These are phyloP conservation scores for Anguilla marmorata DNA, from an alignment of 2,797 vertebrate genomes.

Conservation along the genomic window DNA sequence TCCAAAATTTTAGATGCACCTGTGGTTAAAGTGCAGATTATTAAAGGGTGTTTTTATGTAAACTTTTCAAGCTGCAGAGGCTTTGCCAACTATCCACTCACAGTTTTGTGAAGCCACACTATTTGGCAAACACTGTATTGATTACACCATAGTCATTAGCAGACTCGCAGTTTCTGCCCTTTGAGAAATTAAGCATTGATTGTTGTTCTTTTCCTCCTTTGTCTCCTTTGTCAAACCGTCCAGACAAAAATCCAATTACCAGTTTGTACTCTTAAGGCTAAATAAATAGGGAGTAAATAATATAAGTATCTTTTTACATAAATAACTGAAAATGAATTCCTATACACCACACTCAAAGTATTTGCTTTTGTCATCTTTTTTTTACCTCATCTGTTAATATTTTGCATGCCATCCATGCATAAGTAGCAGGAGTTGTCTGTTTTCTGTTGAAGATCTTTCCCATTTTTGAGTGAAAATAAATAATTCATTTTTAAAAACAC, in stretches of 20 bases:
- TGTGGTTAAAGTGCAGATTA: too few species aligned
- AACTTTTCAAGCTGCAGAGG: neutral
- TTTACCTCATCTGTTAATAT: neutral
- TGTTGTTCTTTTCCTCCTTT: constrained; percentile 1
- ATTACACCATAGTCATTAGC: neutral
- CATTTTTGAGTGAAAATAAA: neutral
- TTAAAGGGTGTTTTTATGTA: neutral
- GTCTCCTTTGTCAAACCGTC: neutral
- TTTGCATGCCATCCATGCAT: neutral
- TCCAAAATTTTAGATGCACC: too few species aligned
- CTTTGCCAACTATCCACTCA: neutral
- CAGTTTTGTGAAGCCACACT: neutral
- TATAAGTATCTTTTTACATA: neutral
- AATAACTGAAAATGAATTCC: neutral
- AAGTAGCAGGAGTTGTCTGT: neutral
- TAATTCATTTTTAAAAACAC: neutral
- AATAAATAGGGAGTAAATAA: neutral
- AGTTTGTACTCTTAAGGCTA: neutral
- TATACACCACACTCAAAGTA: neutral
- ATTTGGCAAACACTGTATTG: constrained; percentile 14
- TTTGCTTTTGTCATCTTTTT: neutral
- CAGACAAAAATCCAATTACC: constrained; percentile 17
- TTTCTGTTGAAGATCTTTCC: neutral
- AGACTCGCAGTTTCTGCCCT: constrained; percentile 6
- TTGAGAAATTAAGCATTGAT: constrained; percentile 15